Conservation (phyloP, 2,888 invertebrate species). For the Tetragnatha montana region DNA sequence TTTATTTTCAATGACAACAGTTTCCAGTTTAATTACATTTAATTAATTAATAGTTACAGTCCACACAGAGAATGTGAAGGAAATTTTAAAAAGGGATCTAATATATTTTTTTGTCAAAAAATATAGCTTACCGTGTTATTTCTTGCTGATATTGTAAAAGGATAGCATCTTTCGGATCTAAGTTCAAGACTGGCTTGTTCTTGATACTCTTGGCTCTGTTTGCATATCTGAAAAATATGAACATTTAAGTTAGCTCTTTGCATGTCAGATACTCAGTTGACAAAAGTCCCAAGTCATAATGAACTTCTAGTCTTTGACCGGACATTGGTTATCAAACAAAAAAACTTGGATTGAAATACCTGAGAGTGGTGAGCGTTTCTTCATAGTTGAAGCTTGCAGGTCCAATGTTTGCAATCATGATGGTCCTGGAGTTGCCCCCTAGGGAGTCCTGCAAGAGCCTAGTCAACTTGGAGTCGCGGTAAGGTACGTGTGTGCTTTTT, state of each 20-base stretch:
- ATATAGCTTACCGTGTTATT: constrained; percentile 83
- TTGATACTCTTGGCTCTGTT: constrained; percentile 98
- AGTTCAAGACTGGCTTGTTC: constrained; percentile 98
- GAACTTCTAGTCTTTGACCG: not conserved
- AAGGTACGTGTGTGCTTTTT: constrained; percentile 95
- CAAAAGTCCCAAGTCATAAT: not conserved
- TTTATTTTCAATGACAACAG: too few relatives aligned
- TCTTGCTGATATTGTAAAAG: constrained; percentile 96
- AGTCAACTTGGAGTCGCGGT: constrained; percentile 97
- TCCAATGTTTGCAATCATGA: constrained; percentile 99
- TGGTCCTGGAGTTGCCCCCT: constrained; percentile 98
- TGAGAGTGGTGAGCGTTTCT: constrained; percentile 95
- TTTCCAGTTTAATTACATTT: too few relatives aligned
- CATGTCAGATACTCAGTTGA: too few relatives aligned
- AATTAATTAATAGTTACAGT: too few relatives aligned
- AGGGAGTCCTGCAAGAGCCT: constrained; percentile 95
- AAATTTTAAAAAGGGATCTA: too few relatives aligned
- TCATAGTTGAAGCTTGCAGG: constrained; percentile 99
- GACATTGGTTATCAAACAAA: not conserved
- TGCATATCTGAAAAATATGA: constrained; percentile 82
- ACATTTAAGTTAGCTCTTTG: too few relatives aligned
- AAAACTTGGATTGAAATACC: constrained; percentile 76
- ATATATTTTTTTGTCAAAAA: not conserved
- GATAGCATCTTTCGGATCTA: constrained; percentile 99
- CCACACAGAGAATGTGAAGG: too few relatives aligned